Conservation (phyloP, 2,113 vertebrate species). For the Aphyosemion australe region DNA sequence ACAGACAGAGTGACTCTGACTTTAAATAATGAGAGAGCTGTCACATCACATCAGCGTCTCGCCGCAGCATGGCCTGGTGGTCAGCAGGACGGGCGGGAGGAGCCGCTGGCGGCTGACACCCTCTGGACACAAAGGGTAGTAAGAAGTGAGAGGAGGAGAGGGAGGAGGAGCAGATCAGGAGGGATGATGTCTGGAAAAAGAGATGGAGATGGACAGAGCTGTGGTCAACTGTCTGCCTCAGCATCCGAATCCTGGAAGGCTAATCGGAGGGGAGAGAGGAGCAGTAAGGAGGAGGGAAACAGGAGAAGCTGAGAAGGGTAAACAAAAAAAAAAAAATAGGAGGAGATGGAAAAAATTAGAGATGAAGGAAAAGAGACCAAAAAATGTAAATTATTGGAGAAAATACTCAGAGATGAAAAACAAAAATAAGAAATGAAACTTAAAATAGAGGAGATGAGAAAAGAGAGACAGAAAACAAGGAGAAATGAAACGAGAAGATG, state of each 20-base stretch:
- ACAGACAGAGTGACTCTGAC: conserved; percentile 50
- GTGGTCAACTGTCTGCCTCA: conserved; percentile 32
- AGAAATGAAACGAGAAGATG: not conserved
- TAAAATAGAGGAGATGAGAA: not conserved
- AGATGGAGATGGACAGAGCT: conserved; percentile 38
- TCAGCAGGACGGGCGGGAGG: conserved; percentile 62
- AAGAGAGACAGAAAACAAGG: not conserved
- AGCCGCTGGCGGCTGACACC: conserved; percentile 54
- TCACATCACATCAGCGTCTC: conserved; percentile 71
- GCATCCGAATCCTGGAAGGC: conserved; percentile 22
- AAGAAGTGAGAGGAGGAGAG: conserved; percentile 9
- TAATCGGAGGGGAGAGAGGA: conserved; percentile 10
- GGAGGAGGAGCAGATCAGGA: not conserved
- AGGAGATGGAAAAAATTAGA: not conserved
- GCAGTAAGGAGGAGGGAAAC: not conserved
- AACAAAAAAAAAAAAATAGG: not conserved
- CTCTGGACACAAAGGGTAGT: conserved; percentile 49
- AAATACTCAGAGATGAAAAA: not conserved
- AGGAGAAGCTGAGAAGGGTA: not conserved
- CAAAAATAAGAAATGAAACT: not conserved
- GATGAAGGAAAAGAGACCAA: not conserved
- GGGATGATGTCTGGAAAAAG: conserved; percentile 21
- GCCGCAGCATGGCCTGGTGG: conserved; percentile 60
- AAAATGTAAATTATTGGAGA: not conserved
- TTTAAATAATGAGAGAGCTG: conserved; percentile 79